Base-by-base conservation (phyloP, 2,888 invertebrate genomes). In the Morpho achilles region DNA sequence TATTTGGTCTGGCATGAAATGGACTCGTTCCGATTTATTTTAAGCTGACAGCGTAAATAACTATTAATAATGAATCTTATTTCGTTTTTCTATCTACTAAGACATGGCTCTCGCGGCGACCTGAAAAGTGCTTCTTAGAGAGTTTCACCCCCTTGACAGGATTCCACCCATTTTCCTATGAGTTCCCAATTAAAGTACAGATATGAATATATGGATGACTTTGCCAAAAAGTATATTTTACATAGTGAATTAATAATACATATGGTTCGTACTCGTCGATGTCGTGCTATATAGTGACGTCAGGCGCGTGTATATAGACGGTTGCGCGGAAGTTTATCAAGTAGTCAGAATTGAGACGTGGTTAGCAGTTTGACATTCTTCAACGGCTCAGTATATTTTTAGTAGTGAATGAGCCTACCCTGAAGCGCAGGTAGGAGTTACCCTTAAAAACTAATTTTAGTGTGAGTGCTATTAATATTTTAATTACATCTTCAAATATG, bases 281-380 rank as follows among this genome's bases (percentile, higher is more conserved):
- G 41, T 44, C 40, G 50, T 41, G 44, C 22, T 43, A 44, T 16
- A 43, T 48, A 32, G 58, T 83, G 82, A 87, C 86, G 84, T 83
- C 84, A 79, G 59, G 53, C 65, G 66, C 74, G 73, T 81, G 77
- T 86, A 86, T 87, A 87, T 85, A 86, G 86, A 65, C 70, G 64
- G 75, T 67, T 74, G 87, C 87, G 82, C 83, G 65, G 72, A 77
- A 79, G 75, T 73, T 65, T 72, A 67, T 68, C 69, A 75, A 74
- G 81, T 85, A 88, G 88, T 86, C 79, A 73, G 71, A 71, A 69
- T 72, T 76, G 73, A 77, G 77, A 71, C 74, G 69, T 68, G 73
- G 66, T 69, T 61, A 66, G 72, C 74, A 73, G 52, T 39, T 43
- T 43, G 8, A 8, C 45, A 53, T 74, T 79, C 79, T 79, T 84